Conservation (phyloP, 2,797 vertebrate species). For the Botia almorhae region DNA sequence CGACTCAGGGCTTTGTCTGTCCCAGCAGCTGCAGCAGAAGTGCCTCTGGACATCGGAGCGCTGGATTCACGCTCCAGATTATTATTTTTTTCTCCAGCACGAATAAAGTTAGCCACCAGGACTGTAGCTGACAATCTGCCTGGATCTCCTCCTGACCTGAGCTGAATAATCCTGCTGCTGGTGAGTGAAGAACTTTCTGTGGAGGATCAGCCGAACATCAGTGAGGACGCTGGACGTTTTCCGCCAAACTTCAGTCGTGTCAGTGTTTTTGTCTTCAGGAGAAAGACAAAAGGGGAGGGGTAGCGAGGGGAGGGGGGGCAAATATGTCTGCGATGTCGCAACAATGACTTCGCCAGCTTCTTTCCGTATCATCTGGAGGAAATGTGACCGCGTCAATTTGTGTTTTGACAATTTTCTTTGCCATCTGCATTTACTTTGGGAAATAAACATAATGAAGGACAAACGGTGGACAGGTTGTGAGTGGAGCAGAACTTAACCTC, state of each 20-base stretch:
- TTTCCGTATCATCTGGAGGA: constrained; percentile 33
- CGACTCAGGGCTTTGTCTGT: constrained; percentile 59
- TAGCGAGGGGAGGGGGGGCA: constrained; percentile 34
- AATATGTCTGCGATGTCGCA: constrained; percentile 39
- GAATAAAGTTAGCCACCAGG: constrained; percentile 78
- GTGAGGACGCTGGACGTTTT: constrained; percentile 23
- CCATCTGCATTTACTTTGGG: constrained; percentile 15
- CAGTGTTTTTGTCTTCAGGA: constrained; percentile 39
- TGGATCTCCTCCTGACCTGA: constrained; percentile 65
- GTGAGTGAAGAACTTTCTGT: constrained; percentile 51
- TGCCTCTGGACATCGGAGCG: constrained; percentile 74
- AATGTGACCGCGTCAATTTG: constrained; percentile 27
- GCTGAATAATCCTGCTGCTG: constrained; percentile 44
- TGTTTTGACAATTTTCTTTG: constrained; percentile 28
- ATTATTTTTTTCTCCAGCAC: constrained; percentile 62
- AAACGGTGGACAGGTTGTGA: constrained; percentile 44
- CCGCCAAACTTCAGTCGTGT: constrained; percentile 53
- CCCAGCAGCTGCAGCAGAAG: constrained; percentile 63
- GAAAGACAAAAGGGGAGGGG: constrained; percentile 45
- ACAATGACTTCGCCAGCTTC: constrained; percentile 33
- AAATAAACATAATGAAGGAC: constrained; percentile 46
- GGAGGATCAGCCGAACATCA: constrained; percentile 12
- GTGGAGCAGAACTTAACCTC: constrained; percentile 54
- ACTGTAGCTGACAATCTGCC: constrained; percentile 73
- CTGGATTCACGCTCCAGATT: constrained; percentile 74